phyloP scores from a whole-genome alignment of 2,797 vertebrate species.

The Mallotus villosus region DNA sequence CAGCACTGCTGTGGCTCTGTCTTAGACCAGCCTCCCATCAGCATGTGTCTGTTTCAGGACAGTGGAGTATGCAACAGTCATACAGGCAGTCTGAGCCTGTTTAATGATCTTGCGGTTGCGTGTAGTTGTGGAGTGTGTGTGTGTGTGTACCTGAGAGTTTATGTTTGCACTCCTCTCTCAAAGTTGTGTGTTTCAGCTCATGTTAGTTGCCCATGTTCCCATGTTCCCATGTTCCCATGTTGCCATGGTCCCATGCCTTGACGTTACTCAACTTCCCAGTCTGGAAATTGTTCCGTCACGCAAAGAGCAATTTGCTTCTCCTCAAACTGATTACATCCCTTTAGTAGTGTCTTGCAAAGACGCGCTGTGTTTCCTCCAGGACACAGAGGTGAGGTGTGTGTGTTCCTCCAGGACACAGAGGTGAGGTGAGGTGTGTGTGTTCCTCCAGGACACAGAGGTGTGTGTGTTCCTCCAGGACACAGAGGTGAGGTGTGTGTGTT shows the following conservation, averaged over 20 bases:
- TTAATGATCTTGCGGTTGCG: neutral
- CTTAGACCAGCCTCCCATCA: constrained; percentile 1
- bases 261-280: neutral
- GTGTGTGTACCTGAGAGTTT: neutral
- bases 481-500: too few relatives aligned
- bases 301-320: neutral
- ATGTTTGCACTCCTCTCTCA: neutral
- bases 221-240: too few relatives aligned
- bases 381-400: neutral
- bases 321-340: neutral
- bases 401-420: neutral
- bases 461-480: too few relatives aligned
- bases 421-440: too few relatives aligned
- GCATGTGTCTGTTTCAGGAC: neutral
- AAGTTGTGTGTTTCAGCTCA: neutral
- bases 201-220: too few relatives aligned
- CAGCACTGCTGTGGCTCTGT: neutral
- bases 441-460: too few relatives aligned
- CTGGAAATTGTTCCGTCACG: neutral
- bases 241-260: too few relatives aligned
- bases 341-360: neutral
- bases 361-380: constrained; percentile 9
- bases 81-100: too few relatives aligned
- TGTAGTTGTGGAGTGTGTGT: neutral
- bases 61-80: neutral